Percentiles rank a stretch among this genome's conserved stretches.
phyloP scores from a whole-genome alignment of 37 sponge, comb jelly and placozoan species.

The Chondrilla cf. caribensis region DNA sequence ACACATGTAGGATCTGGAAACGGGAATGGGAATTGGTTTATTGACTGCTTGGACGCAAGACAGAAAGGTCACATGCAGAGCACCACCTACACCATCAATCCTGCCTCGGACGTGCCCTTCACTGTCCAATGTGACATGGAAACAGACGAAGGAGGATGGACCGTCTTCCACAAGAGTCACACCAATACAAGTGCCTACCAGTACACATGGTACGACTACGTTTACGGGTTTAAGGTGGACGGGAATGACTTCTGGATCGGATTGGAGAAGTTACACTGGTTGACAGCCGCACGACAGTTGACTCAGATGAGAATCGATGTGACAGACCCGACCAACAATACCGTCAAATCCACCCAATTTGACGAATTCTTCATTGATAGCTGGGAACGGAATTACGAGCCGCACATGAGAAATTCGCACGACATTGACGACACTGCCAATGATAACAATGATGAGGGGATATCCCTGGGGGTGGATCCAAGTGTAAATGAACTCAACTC shows the following conservation, averaged over 20 bases:
- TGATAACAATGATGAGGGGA: no score
- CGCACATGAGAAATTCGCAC: no score
- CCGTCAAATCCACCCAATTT: background rate
- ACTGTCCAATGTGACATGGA: background rate
- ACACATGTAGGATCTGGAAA: no score
- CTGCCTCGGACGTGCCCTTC: background rate
- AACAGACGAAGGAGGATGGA: background rate
- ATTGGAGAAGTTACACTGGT: background rate
- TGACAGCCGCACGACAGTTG: background rate
- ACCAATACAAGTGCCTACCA: background rate
- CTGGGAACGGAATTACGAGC: background rate
- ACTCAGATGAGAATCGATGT: background rate
- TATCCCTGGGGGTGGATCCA: background rate
- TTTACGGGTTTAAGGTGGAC: background rate
- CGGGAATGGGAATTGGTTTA: no score
- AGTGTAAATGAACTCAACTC: background rate
- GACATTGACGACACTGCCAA: no score
- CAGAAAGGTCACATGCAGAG: background rate
- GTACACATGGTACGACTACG: background rate
- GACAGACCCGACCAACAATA: background rate
- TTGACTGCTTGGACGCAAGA: background rate
- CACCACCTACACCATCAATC: background rate
- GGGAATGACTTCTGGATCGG: background rate
- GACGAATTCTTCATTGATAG: background rate
- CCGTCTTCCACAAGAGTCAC: background rate